Conservation (phyloP, 2,797 vertebrate species). For the Anguilla megastoma region DNA sequence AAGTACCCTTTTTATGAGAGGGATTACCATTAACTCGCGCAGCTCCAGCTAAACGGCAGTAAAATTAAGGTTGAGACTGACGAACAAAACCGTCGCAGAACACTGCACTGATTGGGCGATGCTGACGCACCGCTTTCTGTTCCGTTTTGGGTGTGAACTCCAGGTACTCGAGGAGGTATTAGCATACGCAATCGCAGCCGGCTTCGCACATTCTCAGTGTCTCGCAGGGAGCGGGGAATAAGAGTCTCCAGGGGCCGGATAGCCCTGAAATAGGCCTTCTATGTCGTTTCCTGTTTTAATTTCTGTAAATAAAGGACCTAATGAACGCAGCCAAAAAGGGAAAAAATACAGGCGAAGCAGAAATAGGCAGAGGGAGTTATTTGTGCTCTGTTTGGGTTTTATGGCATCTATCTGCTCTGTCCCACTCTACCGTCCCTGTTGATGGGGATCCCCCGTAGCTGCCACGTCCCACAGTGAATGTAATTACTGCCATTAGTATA, state of each 20-base stretch:
- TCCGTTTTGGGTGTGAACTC: neutral
- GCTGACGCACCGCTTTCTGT: neutral
- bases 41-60: neutral
- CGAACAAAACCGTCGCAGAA: neutral
- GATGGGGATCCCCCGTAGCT: conserved; percentile 48
- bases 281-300: neutral
- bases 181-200: neutral
- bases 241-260: neutral
- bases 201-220: neutral
- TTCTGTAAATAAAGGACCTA: neutral
- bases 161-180: neutral
- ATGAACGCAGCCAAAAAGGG: neutral
- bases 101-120: neutral
- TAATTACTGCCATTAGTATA: conserved; percentile 73
- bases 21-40: neutral
- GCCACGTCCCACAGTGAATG: conserved; percentile 26
- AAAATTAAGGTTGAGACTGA: conserved; percentile 1
- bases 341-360: conserved; percentile 47
- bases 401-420: conserved; percentile 50
- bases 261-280: neutral
- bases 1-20: neutral
- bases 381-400: conserved; percentile 57
- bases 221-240: neutral
- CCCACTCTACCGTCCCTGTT: conserved; percentile 59
- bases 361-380: conserved; percentile 47